phyloP scores from a whole-genome alignment of 2,888 invertebrate genomes.

The Drosophila quasianomalipes region DNA sequence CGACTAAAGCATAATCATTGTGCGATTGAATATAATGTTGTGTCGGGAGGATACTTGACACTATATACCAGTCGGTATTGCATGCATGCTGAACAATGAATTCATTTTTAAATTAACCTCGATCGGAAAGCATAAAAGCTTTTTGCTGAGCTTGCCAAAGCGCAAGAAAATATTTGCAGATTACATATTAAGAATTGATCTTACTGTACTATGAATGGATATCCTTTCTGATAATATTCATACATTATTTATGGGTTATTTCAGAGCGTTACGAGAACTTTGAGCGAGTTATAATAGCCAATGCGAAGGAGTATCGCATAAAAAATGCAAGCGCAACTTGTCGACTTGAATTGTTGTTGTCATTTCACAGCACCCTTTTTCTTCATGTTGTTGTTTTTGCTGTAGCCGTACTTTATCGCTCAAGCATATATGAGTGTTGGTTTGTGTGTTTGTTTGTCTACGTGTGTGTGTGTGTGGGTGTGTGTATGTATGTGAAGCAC shows the following conservation, averaged over 20 bases:
- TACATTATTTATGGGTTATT: not conserved
- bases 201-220: not conserved
- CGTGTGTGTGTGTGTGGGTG: constrained; percentile 12
- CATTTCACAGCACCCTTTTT: constrained; percentile 50
- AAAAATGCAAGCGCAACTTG: constrained; percentile 71
- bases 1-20: not conserved
- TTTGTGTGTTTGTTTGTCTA: not conserved
- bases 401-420: constrained; percentile 45
- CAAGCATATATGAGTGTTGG: constrained; percentile 7
- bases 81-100: no score
- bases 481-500: constrained; percentile 13
- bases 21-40: not conserved
- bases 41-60: not conserved
- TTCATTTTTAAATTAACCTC: not conserved
- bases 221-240: not conserved
- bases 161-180: not conserved
- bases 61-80: not conserved
- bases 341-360: constrained; percentile 78
- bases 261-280: not conserved
- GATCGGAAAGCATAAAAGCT: not conserved
- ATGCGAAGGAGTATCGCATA: not conserved
- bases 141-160: not conserved
- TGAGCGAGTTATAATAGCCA: constrained; percentile 8
- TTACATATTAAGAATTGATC: not conserved
- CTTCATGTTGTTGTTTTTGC: constrained; percentile 29